phyloP scores from a whole-genome alignment of 1,140 invertebrate species.

The Listronotus bonariensis region DNA sequence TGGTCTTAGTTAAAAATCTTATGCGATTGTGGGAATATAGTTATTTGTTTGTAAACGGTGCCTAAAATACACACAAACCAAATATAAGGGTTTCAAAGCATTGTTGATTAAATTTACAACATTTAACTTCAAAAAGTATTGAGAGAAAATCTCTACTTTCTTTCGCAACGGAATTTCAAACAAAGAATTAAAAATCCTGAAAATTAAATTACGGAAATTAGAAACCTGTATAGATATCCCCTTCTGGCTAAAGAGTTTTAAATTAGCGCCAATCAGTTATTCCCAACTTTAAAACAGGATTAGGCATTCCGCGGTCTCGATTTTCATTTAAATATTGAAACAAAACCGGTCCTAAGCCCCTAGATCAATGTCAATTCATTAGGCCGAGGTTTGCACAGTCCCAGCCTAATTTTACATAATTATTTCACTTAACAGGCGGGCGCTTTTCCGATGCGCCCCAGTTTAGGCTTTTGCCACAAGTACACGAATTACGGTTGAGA shows the following conservation, averaged over 20 bases:
- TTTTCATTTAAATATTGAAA: constrained; percentile 51
- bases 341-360: constrained; percentile 48
- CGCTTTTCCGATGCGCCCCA: constrained; percentile 1
- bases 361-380: constrained; percentile 56
- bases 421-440: constrained; percentile 49
- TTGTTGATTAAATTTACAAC: too few relatives aligned
- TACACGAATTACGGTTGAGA: constrained; percentile 53
- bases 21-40: too few relatives aligned
- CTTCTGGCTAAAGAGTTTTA: constrained; percentile 33
- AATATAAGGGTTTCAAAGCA: too few relatives aligned
- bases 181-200: neutral
- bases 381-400: constrained; percentile 38
- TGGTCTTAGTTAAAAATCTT: too few relatives aligned
- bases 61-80: too few relatives aligned
- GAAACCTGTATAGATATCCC: constrained; percentile 22
- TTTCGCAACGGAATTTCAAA: too few relatives aligned
- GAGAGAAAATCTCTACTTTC: too few relatives aligned
- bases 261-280: constrained; percentile 36
- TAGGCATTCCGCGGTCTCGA: constrained; percentile 28
- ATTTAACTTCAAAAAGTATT: too few relatives aligned
- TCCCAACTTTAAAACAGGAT: constrained; percentile 32
- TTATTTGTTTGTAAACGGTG: too few relatives aligned
- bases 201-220: constrained; percentile 7
- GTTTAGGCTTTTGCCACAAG: constrained; percentile 42
- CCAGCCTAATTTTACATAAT: constrained; percentile 53